Evolutionary conservation across 2,113 vertebrate species (phyloP).

Genomic region (Myrmecophaga tridactyla): DNA sequence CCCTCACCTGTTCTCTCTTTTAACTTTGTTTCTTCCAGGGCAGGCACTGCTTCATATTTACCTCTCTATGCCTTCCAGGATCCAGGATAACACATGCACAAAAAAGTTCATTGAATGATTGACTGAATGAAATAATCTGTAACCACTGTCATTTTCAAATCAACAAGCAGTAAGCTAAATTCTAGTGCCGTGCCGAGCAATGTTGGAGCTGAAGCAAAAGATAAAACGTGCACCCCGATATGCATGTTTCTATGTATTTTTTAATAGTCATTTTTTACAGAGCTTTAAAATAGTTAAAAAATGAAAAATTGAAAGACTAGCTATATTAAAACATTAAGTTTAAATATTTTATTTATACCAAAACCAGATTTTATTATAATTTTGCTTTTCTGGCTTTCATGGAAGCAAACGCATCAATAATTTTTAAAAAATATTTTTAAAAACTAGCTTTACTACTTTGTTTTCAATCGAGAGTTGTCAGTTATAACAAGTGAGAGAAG

Average conservation of each 20-base stretch:
- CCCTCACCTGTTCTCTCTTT: not conserved
- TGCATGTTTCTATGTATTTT: not conserved
- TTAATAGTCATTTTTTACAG: too few species aligned
- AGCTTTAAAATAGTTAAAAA: too few species aligned
- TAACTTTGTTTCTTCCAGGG: not conserved
- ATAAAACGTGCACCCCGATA: not conserved
- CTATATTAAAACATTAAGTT: not conserved
- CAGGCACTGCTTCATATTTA: too few species aligned
- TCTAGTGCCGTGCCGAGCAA: not conserved
- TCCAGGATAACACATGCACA: not conserved
- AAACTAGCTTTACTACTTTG: too few species aligned
- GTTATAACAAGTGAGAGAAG: not conserved
- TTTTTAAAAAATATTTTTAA: not conserved
- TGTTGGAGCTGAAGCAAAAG: not conserved
- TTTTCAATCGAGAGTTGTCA: not conserved
- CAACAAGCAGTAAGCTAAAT: not conserved
- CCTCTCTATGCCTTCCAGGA: not conserved
- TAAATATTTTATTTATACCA: not conserved
- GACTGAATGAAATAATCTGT: not conserved
- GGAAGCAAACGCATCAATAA: not conserved
- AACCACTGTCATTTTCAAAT: not conserved
- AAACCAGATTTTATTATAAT: not conserved
- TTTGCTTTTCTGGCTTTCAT: not conserved
- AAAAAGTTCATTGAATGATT: not conserved
- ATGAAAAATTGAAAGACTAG: not conserved